These are phyloP conservation scores for Melanogrammus aeglefinus DNA, from an alignment of 2,797 vertebrate genomes.

Conservation along the genomic window DNA sequence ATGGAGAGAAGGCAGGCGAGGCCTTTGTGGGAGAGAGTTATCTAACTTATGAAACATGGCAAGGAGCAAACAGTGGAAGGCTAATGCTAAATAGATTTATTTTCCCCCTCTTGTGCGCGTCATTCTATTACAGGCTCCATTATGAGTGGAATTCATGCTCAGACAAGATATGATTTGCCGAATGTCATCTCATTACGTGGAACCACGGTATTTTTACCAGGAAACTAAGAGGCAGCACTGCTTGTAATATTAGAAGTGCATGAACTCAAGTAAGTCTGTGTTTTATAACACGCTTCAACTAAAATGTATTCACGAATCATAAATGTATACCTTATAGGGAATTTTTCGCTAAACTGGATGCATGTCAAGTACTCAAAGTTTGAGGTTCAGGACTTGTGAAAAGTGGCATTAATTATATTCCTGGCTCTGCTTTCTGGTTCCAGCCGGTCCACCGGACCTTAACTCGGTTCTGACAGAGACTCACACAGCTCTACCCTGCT, in stretches of 20 bases:
- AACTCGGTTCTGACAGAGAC: not conserved
- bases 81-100: not conserved
- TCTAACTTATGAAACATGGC: not conserved
- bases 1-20: too few relatives aligned
- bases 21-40: too few relatives aligned
- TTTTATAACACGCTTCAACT: not conserved
- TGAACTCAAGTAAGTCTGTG: not conserved
- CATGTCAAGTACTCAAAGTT: not conserved
- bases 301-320: not conserved
- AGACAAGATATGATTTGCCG: not conserved
- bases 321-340: not conserved
- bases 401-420: not conserved
- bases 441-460: not conserved
- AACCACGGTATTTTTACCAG: not conserved
- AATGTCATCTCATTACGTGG: not conserved
- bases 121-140: not conserved
- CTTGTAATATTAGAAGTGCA: not conserved
- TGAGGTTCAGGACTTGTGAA: not conserved
- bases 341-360: not conserved
- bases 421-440: not conserved
- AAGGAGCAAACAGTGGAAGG: not conserved
- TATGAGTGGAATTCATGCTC: not conserved
- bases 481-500: too few relatives aligned
- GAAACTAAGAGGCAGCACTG: not conserved
- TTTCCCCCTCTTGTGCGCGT: not conserved